Conservation (phyloP, 53 echinoderm and acorn worm species). For the Patiria pectinifera region DNA sequence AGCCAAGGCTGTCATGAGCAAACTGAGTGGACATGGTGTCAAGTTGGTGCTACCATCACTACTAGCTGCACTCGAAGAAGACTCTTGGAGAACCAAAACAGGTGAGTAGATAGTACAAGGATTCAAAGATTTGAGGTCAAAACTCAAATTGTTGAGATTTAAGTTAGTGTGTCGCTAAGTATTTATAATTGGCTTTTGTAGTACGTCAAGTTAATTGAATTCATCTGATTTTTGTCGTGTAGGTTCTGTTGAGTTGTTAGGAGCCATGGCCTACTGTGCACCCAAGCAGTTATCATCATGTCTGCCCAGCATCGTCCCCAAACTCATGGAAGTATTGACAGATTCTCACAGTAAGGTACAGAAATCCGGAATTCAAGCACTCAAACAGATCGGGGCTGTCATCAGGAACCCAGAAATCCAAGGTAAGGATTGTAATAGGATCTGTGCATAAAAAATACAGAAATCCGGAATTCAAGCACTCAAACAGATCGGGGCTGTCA, state of each 20-base stretch:
- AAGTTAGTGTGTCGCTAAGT: no score
- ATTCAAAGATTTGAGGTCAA: no score
- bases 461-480: conserved; percentile 92
- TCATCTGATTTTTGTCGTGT: neutral
- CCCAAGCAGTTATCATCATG: conserved; percentile 98
- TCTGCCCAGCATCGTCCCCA: conserved; percentile 97
- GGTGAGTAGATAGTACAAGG: conserved; percentile 35
- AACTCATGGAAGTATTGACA: conserved; percentile 94
- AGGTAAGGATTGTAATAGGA: conserved; percentile 57
- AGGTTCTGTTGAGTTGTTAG: conserved; percentile 96
- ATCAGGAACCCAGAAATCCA: conserved; percentile 99
- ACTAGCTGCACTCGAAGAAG: conserved; percentile 90
- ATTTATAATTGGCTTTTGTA: no score
- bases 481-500: conserved; percentile 95
- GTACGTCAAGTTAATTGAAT: neutral
- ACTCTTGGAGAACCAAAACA: conserved; percentile 98
- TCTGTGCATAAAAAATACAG: conserved; percentile 71
- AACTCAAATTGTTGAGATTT: no score
- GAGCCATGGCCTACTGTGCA: conserved; percentile 98
- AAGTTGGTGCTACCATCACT: conserved; percentile 95
- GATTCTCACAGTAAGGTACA: conserved; percentile 98
- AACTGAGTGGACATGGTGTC: conserved; percentile 96
- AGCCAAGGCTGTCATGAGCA: conserved; percentile 96
- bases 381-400: conserved; percentile 95
- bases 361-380: conserved; percentile 90